Base-by-base conservation (phyloP, 2,113 vertebrate species). In the Osmerus eperlanus region DNA sequence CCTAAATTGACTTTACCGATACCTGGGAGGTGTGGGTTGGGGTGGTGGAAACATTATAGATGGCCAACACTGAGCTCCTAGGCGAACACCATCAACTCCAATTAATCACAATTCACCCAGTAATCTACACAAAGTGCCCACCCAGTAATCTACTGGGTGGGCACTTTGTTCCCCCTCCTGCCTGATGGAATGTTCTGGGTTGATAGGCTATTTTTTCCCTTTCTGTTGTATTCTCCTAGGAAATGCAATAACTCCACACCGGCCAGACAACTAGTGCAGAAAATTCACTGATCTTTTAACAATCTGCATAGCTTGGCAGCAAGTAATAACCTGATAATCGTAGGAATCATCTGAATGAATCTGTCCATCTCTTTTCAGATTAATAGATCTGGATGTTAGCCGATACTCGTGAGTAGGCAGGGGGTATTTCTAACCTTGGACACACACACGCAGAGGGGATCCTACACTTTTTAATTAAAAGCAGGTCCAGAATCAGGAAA, bases 71-170 rank as follows among this genome's bases (percentile, higher is more conserved):
- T 1, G 65, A 67, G 79, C 41, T 72, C 66, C 58, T 18, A 71
- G 68, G 77, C 72, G 68, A 78, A 82, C 61, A 1, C 65, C 71
- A 89, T 86, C 36, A 75, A 84, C 84, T 85, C 66, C 77, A 88
- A 83, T 91, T 88, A 89, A 89, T 90, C 89, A 86, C 88, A 77
- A 84, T 83, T 80, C 77, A 65, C 77, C 53, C 54, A 82, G 73
- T 75, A 80, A 85, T 87, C 29, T 80, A 81, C 83, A n/a, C n/a
- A n/a, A n/a, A n/a, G n/a, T n/a, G n/a, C n/a, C n/a, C 77, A 65
- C 77, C 53, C 54, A 81, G 73, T 75, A 80, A 85, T 87, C 29
- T 80, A 82, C 83, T 71, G 67, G 77, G 64, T 15, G 71, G 81
- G 68, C 69, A 77, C 81, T 84, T 87, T 78, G 81, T 88, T 80